phyloP scores from a whole-genome alignment of 2,797 vertebrate species.

The Catamblyrhynchus diadema region DNA sequence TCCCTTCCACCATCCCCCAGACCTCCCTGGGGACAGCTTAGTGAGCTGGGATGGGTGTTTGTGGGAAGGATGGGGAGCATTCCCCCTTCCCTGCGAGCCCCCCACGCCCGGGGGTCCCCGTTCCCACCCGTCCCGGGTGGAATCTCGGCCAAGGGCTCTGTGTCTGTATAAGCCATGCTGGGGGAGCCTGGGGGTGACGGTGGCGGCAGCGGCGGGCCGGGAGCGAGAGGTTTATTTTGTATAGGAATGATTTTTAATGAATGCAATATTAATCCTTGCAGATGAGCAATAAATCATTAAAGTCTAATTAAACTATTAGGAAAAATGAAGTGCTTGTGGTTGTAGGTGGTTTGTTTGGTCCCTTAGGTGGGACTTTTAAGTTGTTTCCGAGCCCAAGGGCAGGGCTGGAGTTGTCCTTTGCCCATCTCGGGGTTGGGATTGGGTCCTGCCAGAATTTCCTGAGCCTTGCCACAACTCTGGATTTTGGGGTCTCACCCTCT shows the following conservation, averaged over 20 bases:
- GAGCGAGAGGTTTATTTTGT: slow-evolving; percentile 79
- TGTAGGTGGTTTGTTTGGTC: background rate
- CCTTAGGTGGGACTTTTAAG: too few species aligned
- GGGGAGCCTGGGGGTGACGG: background rate
- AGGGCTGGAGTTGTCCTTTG: background rate
- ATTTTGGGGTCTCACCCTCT: background rate
- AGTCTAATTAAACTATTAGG: slow-evolving; percentile 75
- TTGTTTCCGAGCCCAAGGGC: background rate
- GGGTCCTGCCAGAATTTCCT: accelerated
- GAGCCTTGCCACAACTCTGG: accelerated
- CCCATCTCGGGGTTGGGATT: accelerated
- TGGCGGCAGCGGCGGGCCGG: slow-evolving; percentile 33
- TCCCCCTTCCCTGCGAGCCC: background rate
- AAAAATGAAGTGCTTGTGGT: background rate
- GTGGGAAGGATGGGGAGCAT: background rate
- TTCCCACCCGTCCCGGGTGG: slow-evolving; percentile 13
- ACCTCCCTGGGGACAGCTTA: background rate
- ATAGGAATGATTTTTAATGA: slow-evolving; percentile 83
- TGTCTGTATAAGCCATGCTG: slow-evolving; percentile 70
- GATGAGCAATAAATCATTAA: slow-evolving; percentile 83
- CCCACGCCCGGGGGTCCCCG: background rate
- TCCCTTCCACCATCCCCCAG: background rate
- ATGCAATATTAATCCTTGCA: slow-evolving; percentile 84
- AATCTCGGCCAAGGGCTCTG: slow-evolving; percentile 59
- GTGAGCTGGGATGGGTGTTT: accelerated